These are phyloP conservation scores for Apostichopus leukothele DNA, from an alignment of 53 echinoderm and acorn worm genomes.

Conservation along the genomic window DNA sequence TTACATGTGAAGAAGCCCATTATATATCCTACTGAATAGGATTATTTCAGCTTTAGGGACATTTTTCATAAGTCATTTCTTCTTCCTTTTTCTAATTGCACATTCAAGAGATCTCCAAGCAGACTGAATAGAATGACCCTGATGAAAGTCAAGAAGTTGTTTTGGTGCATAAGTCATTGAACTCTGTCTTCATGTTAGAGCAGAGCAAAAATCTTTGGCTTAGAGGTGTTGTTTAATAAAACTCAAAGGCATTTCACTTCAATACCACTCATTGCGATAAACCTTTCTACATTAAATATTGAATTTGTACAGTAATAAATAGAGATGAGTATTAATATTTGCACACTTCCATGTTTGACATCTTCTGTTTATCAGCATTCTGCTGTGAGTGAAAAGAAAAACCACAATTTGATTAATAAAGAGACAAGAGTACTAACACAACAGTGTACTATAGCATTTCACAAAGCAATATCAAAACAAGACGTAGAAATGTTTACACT, in stretches of 20 bases:
- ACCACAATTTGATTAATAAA: background rate
- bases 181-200: background rate
- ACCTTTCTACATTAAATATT: background rate
- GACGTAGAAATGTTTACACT: background rate
- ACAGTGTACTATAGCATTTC: background rate
- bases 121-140: background rate
- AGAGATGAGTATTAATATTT: slow-evolving; percentile 20
- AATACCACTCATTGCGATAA: background rate
- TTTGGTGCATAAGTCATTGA: background rate
- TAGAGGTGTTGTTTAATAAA: background rate
- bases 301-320: slow-evolving; percentile 23
- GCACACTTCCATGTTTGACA: slow-evolving; percentile 10
- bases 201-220: background rate
- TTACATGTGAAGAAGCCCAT: too few relatives aligned
- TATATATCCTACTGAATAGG: background rate
- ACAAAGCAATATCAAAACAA: background rate
- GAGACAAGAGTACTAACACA: background rate
- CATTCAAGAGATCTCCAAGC: background rate
- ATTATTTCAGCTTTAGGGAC: background rate
- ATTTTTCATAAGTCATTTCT: background rate
- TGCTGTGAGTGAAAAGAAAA: background rate
- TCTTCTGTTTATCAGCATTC: background rate
- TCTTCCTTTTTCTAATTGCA: background rate
- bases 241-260: slow-evolving; percentile 4
- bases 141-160: background rate